Evolutionary conservation across 2,888 invertebrate species (phyloP), one percentile per base, ranked within the genome.

Genomic region (Campoletis raptor): DNA sequence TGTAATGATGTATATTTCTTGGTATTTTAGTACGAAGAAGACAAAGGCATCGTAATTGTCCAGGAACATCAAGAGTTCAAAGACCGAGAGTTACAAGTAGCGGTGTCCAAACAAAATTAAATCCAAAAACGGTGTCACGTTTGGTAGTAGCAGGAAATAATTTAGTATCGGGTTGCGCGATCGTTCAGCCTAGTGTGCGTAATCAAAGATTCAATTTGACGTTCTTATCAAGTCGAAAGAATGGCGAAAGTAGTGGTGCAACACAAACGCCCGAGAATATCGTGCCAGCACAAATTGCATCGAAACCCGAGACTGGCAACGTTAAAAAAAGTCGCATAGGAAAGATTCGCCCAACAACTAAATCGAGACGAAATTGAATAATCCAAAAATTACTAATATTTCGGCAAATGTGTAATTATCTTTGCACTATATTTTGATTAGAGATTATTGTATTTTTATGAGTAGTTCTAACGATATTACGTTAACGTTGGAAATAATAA

Each of bases 271-370:
- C 54, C 12, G 64, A 79, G 37, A 76, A 85, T 30, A 9, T 30
- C 8, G 52, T 21, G 15, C 30, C 79, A 24, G 48, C 80, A n/a
- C 74, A 77, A 48, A 83, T 77, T 30, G 42, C 77, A 36, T 77
- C 87, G 64, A 85, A 83, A 77, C 45, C 83, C 12, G 85, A 83
- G 21, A 36, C 80, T 12, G 40, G 74, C 61, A 85, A 83, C 61
- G 37, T 57, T 18, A 66, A 77, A 37, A 85, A 57, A 83, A 85
- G 72, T 79, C 80, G 83, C 21, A 52, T 85, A 30, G 48, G 80
- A 15, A 85, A 87, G 73, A 45, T 81, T 8, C 48, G 74, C 64
- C 61, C 40, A 21, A 42, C 67, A 12, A 72, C 66, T 3, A 87
- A 83, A 48, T 81, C 85, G 0, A 54, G 80, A 72, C 76, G 85